phyloP scores from a whole-genome alignment of 2,888 invertebrate species.

The Metallyticus violacea region DNA sequence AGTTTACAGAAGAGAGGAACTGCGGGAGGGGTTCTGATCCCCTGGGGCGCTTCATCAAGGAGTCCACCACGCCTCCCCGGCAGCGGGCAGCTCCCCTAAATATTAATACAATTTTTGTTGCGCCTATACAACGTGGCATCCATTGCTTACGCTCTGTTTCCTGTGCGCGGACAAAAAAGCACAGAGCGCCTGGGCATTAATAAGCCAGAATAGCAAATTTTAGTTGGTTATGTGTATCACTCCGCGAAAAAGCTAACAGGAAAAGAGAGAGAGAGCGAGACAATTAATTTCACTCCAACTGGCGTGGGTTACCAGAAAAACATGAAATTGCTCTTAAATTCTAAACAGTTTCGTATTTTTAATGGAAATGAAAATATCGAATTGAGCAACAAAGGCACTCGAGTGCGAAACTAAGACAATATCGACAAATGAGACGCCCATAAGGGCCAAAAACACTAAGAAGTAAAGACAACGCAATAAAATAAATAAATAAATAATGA shows the following conservation, averaged over 20 bases:
- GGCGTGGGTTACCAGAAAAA: background rate
- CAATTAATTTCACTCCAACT: background rate
- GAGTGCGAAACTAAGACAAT: background rate
- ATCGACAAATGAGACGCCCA: background rate
- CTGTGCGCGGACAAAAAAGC: no score
- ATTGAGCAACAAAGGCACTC: background rate
- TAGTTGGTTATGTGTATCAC: background rate
- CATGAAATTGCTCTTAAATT: background rate
- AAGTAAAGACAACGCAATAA: no score
- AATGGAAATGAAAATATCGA: background rate
- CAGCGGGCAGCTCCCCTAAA: conserved; percentile 14
- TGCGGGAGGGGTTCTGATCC: background rate
- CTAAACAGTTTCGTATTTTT: background rate
- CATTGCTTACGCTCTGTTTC: background rate
- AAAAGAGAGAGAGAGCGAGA: background rate
- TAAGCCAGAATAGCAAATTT: background rate
- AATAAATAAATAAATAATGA: no score
- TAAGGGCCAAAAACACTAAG: background rate
- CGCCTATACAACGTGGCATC: background rate
- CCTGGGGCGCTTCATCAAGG: conserved; percentile 26
- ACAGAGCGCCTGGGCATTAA: no score
- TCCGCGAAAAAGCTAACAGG: background rate
- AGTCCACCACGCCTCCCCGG: background rate
- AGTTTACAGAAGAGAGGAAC: background rate
- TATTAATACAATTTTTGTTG: conserved; percentile 17